phyloP scores from a whole-genome alignment of 2,113 vertebrate species.

The Parus major region DNA sequence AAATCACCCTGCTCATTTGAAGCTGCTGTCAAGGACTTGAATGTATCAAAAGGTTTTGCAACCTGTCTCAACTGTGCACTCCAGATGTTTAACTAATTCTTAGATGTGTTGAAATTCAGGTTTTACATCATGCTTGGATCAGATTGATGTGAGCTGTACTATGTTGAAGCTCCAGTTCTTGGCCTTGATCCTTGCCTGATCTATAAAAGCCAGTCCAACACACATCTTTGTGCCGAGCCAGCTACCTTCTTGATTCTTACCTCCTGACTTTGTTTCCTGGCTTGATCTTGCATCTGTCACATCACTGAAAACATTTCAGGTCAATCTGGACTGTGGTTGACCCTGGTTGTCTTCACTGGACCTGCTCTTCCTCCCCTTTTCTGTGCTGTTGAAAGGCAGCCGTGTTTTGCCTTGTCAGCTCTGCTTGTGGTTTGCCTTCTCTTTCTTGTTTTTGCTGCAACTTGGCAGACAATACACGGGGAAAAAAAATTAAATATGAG shows the following conservation, averaged over 20 bases:
- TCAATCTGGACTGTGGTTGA: not conserved
- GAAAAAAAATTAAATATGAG: not conserved
- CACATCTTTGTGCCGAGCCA: rapidly evolving
- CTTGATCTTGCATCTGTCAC: not conserved
- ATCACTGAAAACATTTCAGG: not conserved
- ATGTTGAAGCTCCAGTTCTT: rapidly evolving
- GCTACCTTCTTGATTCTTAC: not conserved
- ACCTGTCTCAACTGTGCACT: rapidly evolving
- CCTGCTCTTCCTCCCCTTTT: not conserved
- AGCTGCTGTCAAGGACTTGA: not conserved
- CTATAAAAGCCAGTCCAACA: not conserved
- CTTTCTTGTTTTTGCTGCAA: not conserved
- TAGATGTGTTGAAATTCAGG: not conserved
- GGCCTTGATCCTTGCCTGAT: not conserved
- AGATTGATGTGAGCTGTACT: not conserved
- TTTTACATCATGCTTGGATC: not conserved
- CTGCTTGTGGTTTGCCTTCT: not conserved
- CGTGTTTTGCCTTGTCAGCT: not conserved
- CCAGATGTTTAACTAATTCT: not conserved
- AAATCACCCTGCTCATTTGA: not conserved
- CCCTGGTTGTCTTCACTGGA: not conserved
- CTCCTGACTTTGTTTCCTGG: not conserved
- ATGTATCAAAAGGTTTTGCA: not conserved
- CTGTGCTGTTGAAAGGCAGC: rapidly evolving
- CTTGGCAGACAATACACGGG: not conserved